phyloP scores from a whole-genome alignment of 2,113 vertebrate species.

The Grantiella picta region DNA sequence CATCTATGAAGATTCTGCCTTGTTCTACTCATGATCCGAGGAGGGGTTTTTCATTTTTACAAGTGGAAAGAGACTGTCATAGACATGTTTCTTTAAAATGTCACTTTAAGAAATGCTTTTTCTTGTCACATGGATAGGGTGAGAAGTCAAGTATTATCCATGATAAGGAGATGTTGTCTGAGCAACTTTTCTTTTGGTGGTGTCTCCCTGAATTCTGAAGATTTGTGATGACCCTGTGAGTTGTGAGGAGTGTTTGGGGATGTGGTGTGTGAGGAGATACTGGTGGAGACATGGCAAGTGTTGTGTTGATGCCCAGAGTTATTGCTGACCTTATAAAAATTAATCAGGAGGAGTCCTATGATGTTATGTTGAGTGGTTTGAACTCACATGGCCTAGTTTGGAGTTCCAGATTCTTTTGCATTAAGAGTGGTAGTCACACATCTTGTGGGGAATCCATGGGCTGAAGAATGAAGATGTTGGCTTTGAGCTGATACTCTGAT shows the following conservation, averaged over 20 bases:
- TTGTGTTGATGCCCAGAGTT: background rate
- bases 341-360: accelerated
- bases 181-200: accelerated
- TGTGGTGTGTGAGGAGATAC: background rate
- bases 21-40: background rate
- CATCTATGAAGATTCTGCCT: background rate
- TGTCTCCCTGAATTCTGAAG: background rate
- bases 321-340: background rate
- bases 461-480: background rate
- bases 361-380: accelerated
- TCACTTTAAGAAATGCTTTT: background rate
- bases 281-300: background rate
- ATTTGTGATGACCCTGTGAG: accelerated
- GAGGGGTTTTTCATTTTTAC: background rate
- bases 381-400: background rate
- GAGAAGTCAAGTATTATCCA: background rate
- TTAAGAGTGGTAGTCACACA: too few relatives aligned
- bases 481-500: background rate
- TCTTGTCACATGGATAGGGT: accelerated
- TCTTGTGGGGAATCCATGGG: background rate
- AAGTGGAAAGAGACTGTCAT: too few relatives aligned
- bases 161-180: background rate
- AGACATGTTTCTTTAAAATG: accelerated
- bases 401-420: background rate
- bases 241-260: accelerated